A percentile compares a stretch with the other conserved stretches of the same genome.
These are phyloP conservation scores for Acestrorhynchus altus DNA, from an alignment of 2,797 vertebrate genomes.

Conservation along the genomic window DNA sequence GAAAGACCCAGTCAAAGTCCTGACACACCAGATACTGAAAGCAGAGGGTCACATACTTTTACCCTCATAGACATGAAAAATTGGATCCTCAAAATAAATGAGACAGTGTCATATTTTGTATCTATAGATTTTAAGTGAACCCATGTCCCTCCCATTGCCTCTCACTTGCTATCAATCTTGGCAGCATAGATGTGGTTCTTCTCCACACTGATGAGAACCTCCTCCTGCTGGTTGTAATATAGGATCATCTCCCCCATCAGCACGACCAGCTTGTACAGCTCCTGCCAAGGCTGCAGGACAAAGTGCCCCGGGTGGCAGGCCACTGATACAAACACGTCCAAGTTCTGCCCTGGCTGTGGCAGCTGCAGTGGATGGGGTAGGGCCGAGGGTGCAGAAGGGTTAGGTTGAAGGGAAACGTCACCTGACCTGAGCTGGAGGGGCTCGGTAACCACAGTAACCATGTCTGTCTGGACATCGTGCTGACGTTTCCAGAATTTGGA, in stretches of 20 bases:
- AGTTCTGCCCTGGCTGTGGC: constrained; percentile 81
- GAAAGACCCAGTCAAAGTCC: too few relatives aligned
- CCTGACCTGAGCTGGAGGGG: not conserved
- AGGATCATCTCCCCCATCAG: constrained; percentile 96
- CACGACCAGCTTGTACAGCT: constrained; percentile 89
- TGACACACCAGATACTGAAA: too few relatives aligned
- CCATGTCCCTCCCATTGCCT: too few relatives aligned
- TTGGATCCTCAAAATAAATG: too few relatives aligned
- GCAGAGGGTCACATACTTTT: too few relatives aligned
- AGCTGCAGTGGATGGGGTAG: constrained; percentile 70
- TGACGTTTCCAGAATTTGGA: constrained; percentile 79
- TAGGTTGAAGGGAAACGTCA: not conserved
- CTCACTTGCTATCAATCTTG: constrained; percentile 91
- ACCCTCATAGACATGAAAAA: too few relatives aligned
- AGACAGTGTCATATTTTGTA: too few relatives aligned
- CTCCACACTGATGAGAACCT: constrained; percentile 67
- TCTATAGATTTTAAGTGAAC: too few relatives aligned
- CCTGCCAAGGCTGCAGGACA: constrained; percentile 91
- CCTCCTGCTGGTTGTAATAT: constrained; percentile 83
- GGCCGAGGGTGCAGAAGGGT: not conserved
- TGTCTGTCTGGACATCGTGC: not conserved
- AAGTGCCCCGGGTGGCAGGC: constrained; percentile 95
- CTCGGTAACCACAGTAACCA: not conserved
- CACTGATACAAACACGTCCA: constrained; percentile 90
- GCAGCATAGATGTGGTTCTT: constrained; percentile 89